These are phyloP conservation scores for Schizaphis graminum DNA, from an alignment of 2,888 invertebrate genomes.

Conservation along the genomic window DNA sequence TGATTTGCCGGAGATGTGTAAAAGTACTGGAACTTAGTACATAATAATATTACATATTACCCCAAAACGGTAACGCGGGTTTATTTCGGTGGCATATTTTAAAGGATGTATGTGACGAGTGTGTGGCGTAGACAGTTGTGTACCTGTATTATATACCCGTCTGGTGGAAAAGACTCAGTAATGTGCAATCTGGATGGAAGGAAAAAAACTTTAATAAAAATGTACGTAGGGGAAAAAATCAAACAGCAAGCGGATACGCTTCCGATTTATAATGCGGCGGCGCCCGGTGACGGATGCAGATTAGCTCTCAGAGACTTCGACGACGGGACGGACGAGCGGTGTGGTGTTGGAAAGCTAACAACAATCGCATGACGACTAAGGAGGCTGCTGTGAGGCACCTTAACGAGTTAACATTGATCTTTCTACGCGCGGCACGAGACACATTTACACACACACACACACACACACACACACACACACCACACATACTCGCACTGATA, in stretches of 20 bases:
- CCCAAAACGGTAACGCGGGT: background rate
- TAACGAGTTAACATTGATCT: constrained; percentile 63
- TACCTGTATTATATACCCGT: no score
- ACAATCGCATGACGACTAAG: background rate
- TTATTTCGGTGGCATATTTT: background rate
- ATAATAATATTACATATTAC: background rate
- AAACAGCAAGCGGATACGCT: constrained; percentile 5
- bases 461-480: background rate
- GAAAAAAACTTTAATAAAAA: constrained; percentile 24
- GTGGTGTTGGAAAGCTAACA: constrained; percentile 28
- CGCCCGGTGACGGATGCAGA: constrained; percentile 35
- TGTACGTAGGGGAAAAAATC: background rate
- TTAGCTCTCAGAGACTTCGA: constrained; percentile 8
- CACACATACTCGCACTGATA: background rate
- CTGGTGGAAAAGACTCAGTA: background rate
- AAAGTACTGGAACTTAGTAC: no score
- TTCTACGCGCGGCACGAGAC: constrained; percentile 18
- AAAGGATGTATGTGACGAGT: background rate
- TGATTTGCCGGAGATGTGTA: background rate
- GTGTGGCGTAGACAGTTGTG: background rate
- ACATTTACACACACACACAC: background rate
- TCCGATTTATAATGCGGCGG: constrained; percentile 33
- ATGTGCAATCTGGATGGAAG: background rate
- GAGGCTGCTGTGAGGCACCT: constrained; percentile 26
- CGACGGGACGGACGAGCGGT: background rate